phyloP scores from a whole-genome alignment of 2,888 invertebrate genomes.

The Leptinotarsa tumamoca region DNA sequence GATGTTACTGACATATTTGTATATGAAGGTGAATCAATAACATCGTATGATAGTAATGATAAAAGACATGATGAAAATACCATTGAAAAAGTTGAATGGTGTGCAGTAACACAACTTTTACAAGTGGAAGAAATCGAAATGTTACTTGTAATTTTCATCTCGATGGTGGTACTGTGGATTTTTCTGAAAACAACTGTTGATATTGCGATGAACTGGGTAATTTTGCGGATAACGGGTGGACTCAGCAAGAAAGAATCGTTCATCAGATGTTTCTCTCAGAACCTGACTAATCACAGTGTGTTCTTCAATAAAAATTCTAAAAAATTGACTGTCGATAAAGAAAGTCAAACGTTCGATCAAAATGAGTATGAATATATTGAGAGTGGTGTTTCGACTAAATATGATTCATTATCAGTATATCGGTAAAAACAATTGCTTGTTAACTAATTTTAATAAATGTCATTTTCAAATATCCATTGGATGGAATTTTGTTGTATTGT shows the following conservation, averaged over 20 bases:
- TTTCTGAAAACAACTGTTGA: background rate
- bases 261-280: slow-evolving; percentile 3
- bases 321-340: background rate
- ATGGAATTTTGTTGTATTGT: too few relatives aligned
- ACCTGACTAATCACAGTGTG: background rate
- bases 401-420: background rate
- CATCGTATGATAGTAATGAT: background rate
- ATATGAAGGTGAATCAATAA: background rate
- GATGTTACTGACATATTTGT: background rate
- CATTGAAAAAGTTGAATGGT: too few relatives aligned
- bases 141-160: background rate
- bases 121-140: background rate
- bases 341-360: background rate
- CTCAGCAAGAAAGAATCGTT: background rate
- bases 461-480: too few relatives aligned
- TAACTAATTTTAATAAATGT: too few relatives aligned
- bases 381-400: background rate
- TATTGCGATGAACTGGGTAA: background rate
- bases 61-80: background rate
- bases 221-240: background rate
- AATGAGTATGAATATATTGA: background rate
- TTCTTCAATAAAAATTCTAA: background rate
- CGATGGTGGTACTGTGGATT: background rate
- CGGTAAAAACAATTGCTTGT: background rate
- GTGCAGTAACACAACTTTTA: too few relatives aligned